Conservation (phyloP, 2,888 invertebrate genomes). For the Siphlonurus alternatus region DNA sequence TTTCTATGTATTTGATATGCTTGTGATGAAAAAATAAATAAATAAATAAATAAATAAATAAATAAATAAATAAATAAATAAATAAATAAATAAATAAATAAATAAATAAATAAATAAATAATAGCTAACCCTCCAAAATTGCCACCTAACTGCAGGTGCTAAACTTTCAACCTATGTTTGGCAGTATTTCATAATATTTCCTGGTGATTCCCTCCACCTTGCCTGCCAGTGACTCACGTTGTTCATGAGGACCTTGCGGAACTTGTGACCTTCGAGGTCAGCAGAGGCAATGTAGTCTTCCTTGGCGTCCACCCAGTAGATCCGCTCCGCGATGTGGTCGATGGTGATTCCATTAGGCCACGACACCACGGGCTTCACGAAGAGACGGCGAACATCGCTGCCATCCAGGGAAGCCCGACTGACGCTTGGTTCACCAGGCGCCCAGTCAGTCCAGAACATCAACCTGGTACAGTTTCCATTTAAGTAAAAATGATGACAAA, state of each 20-base stretch:
- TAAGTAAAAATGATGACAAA: no score
- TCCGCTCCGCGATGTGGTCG: conserved; percentile 59
- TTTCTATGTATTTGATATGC: no score
- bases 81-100: no score
- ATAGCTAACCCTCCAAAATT: no score
- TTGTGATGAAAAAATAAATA: no score
- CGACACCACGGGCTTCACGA: conserved; percentile 46
- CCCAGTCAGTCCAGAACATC: conserved; percentile 83
- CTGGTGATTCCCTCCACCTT: no score
- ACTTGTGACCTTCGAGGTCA: conserved; percentile 48
- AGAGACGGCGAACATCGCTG: conserved; percentile 42
- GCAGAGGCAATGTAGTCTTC: conserved; percentile 65
- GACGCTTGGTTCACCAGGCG: conserved; percentile 54
- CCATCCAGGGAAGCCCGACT: conserved; percentile 69
- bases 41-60: no score
- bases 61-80: no score
- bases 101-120: no score
- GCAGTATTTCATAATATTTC: no score
- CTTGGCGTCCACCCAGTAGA: conserved; percentile 79
- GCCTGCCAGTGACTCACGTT: conserved; percentile 26
- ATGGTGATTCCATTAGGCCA: conserved; percentile 83
- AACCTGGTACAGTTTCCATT: conserved; percentile 25
- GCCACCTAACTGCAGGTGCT: no score
- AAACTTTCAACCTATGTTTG: no score
- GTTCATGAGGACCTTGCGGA: conserved; percentile 46